Evolutionary conservation across 1,140 invertebrate species (phyloP), one percentile per base, ranked within the genome.

Genomic region (Acyrthosiphon pisum): DNA sequence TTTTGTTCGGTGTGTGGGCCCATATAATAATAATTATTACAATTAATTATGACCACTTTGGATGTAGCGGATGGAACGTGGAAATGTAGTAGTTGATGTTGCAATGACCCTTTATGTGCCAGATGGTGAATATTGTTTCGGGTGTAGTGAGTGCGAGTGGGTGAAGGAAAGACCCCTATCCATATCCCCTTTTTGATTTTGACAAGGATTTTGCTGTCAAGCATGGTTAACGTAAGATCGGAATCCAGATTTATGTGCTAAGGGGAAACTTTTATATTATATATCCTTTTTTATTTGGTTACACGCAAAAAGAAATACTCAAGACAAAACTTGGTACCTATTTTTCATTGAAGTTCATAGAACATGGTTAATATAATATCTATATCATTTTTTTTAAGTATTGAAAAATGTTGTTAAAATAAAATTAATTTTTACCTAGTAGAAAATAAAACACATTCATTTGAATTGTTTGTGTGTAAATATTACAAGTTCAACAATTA

Each of bases 171-270:
- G 2, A 83, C 91, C 91, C 91, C 48, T 92, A 93, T 93, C 81
- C 76, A 50, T 93, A 83, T 93, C 91, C 91, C 91, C 91, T 92
- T 93, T 93, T 93, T 93, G 91, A 93, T 93, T 93, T 93, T 86
- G 91, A 93, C 81, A 93, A 93, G 91, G 91, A 93, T 93, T 93
- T 93, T 50, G 81, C 48, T 93, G 91, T 93, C 91, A 93, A 84
- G 76, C 81, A 50, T 93, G 81, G 91, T 93, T 93, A 93, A 93
- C 91, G 91, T 84, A 93, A 93, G 81, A 93, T 93, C 48, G 91
- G 76, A 83, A 93, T 93, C 81, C 91, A 93, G 91, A 93, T 93
- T 93, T 93, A 93, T 93, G 48, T 23, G 46, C 30, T n/a, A 2
- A 93, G 91, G 76, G 68, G 81, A 93, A 83, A 84, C 81, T 93